Evolutionary conservation across 2,113 vertebrate genomes (phyloP).

Genomic region (Nothoprocta perdicaria): DNA sequence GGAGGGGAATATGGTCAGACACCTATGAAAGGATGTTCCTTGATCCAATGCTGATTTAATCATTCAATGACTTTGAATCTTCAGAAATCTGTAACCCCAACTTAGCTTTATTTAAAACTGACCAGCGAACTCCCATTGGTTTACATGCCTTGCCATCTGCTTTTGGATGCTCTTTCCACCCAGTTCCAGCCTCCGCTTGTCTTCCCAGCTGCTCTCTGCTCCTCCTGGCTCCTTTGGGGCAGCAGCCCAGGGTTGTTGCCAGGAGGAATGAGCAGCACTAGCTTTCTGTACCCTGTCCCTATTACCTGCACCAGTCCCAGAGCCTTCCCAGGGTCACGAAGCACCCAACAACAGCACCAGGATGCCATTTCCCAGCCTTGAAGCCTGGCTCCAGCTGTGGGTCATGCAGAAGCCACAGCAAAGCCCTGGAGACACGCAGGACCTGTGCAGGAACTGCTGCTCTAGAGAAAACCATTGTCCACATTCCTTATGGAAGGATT

Average conservation of each 20-base stretch:
- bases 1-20: not conserved
- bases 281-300: not conserved
- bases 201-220: not conserved
- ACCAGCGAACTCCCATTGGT: not conserved
- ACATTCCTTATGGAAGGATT: not conserved
- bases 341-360: not conserved
- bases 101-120: not conserved
- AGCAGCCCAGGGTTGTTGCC: not conserved
- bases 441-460: not conserved
- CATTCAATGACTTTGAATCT: not conserved
- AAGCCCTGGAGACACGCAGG: not conserved
- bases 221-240: not conserved
- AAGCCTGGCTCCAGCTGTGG: not conserved
- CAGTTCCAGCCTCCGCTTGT: not conserved
- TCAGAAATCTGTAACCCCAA: not conserved
- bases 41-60: not conserved
- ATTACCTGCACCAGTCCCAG: not conserved
- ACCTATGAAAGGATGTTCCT: not conserved
- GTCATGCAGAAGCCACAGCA: not conserved
- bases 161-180: not conserved
- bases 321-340: not conserved
- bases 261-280: fast-evolving
- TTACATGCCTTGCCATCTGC: not conserved
- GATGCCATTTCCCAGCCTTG: not conserved
- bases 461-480: constrained; percentile 39